Conservation (phyloP, 2,888 invertebrate species). For the Philereme transversata region DNA sequence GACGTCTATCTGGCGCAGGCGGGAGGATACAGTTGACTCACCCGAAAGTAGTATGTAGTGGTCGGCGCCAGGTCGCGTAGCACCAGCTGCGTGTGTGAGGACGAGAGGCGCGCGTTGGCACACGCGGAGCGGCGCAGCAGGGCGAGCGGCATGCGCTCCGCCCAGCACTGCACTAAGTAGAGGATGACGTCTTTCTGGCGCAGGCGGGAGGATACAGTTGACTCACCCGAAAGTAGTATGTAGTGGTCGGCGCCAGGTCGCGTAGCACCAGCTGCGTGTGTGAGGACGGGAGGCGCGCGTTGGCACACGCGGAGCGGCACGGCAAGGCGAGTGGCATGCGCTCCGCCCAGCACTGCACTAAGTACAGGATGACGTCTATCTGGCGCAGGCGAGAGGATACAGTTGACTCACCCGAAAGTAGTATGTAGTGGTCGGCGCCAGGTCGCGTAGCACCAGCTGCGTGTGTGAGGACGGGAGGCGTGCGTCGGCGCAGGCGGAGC, state of each 20-base stretch:
- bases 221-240: constrained; percentile 87
- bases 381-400: constrained; percentile 61
- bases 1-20: constrained; percentile 87
- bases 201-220: background rate
- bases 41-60: constrained; percentile 88
- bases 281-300: constrained; percentile 73
- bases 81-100: constrained; percentile 82
- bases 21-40: constrained; percentile 49
- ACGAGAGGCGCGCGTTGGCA: constrained; percentile 76
- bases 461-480: constrained; percentile 76
- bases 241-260: constrained; percentile 83
- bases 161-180: constrained; percentile 90
- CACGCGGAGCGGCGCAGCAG: constrained; percentile 78
- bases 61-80: constrained; percentile 83
- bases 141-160: constrained; percentile 35
- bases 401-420: constrained; percentile 84
- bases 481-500: constrained; percentile 82
- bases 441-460: constrained; percentile 83
- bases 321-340: constrained; percentile 44
- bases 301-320: constrained; percentile 81
- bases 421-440: constrained; percentile 86
- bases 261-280: constrained; percentile 84
- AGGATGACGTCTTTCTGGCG: constrained; percentile 89
- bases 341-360: constrained; percentile 86
- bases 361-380: constrained; percentile 91